Evolutionary conservation across 2,113 vertebrate genomes (phyloP).

Genomic region (Aviceda subcristata): DNA sequence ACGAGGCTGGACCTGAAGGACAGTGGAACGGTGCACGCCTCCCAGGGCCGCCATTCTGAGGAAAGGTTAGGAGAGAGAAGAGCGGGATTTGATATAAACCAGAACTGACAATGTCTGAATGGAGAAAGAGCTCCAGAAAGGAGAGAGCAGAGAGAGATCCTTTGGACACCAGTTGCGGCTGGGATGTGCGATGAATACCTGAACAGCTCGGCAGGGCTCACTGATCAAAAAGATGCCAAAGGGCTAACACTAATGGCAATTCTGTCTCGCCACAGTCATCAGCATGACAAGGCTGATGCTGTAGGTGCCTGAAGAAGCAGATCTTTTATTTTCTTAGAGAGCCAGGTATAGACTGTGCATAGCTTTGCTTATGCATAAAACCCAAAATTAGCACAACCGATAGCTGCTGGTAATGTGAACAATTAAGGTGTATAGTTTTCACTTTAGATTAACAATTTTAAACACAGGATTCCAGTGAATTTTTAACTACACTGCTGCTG

Average conservation of each 20-base stretch:
- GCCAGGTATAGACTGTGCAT: not conserved
- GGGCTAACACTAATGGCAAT: not conserved
- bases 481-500: not conserved
- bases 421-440: not conserved
- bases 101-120: not conserved
- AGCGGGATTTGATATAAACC: not conserved
- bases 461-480: not conserved
- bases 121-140: not conserved
- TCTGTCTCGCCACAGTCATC: not conserved
- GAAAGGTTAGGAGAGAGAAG: not conserved
- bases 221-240: not conserved
- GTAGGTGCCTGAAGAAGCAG: not conserved
- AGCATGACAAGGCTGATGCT: not conserved
- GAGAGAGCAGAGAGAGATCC: not conserved
- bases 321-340: not conserved
- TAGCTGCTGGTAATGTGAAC: not conserved
- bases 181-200: not conserved
- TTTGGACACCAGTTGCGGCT: not conserved
- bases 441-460: not conserved
- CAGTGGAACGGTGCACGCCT: not conserved
- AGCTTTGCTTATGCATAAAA: not conserved
- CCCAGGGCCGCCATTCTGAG: not conserved
- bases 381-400: not conserved
- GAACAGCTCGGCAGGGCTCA: not conserved
- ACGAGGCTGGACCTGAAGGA: not conserved